Percentiles rank a stretch among this genome's conserved stretches.
phyloP scores from a whole-genome alignment of 2,113 vertebrate species.

The Halichoerus grypus region DNA sequence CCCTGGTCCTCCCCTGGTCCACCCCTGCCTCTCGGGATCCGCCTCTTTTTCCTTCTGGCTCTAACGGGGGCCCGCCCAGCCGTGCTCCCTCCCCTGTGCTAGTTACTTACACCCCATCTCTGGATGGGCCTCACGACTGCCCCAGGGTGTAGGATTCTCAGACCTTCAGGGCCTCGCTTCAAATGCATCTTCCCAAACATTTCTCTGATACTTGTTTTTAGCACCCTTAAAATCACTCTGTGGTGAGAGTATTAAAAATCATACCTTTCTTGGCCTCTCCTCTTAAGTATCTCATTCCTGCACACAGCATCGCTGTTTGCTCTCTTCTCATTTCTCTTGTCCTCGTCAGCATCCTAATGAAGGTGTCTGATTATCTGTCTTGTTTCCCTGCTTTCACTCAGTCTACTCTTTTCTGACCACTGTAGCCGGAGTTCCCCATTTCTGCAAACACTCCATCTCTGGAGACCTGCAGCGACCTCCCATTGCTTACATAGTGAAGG shows the following conservation, averaged over 20 bases:
- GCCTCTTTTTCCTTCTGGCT: not conserved
- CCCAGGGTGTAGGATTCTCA: not conserved
- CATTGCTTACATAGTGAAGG: not conserved
- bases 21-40: not conserved
- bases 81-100: not conserved
- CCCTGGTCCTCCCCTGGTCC: not conserved
- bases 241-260: slow-evolving; percentile 1
- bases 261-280: not conserved
- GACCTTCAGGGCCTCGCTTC: not conserved
- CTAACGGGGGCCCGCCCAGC: not conserved
- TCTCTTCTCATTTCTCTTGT: not conserved
- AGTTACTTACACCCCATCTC: not conserved
- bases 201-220: not conserved
- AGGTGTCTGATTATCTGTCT: not conserved
- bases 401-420: not conserved
- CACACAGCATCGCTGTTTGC: not conserved
- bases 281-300: not conserved
- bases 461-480: not conserved
- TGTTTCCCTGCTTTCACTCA: not conserved
- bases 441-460: not conserved
- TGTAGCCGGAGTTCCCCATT: not conserved
- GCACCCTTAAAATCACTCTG: not conserved
- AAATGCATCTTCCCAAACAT: not conserved
- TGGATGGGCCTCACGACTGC: not conserved
- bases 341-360: not conserved